A percentile compares a stretch with the other conserved stretches of the same genome.
These are phyloP conservation scores for Pharmacophagus antenor DNA, from an alignment of 2,888 invertebrate species.

Conservation along the genomic window DNA sequence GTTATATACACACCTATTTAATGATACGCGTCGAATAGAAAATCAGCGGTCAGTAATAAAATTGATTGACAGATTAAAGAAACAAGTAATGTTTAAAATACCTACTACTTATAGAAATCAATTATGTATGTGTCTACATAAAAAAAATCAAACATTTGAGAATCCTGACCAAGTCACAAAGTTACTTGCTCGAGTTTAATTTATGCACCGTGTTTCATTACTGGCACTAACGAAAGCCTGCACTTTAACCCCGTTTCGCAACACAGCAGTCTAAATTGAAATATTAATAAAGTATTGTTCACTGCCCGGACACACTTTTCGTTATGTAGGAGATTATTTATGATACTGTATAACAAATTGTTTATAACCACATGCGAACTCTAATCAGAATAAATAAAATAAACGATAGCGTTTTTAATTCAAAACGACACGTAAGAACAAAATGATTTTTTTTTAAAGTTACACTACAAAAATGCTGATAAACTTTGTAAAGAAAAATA, in stretches of 20 bases:
- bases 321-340: not conserved
- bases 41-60: too few species aligned
- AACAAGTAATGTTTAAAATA: too few species aligned
- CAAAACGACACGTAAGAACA: too few species aligned
- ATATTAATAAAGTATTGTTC: conserved; percentile 14
- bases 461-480: too few species aligned
- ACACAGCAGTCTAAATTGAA: conserved; percentile 17
- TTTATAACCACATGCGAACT: not conserved
- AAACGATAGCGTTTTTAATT: not conserved
- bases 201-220: not conserved
- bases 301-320: not conserved
- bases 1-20: too few species aligned
- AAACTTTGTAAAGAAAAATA: too few species aligned
- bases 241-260: conserved; percentile 3
- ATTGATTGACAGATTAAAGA: too few species aligned
- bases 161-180: not conserved
- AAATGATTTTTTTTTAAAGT: too few species aligned
- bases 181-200: not conserved
- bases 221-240: not conserved
- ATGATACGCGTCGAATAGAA: too few species aligned
- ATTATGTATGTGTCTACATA: too few species aligned
- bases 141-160: too few species aligned
- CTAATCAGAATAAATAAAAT: not conserved
- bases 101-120: too few species aligned
- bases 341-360: not conserved